phyloP scores from a whole-genome alignment of 1,140 invertebrate genomes.

The Drosophila varians region DNA sequence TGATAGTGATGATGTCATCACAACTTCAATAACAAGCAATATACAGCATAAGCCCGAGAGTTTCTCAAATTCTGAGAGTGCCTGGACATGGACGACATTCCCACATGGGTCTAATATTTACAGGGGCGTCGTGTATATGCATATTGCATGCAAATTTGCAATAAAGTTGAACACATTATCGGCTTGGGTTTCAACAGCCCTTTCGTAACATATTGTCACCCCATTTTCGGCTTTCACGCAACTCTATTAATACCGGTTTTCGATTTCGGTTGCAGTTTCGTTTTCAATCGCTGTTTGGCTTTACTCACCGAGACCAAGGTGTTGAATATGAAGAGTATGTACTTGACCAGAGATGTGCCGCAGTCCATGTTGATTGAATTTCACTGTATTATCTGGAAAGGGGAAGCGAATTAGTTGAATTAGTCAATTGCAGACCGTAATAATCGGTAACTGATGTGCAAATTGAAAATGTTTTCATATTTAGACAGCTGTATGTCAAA shows the following conservation, averaged over 20 bases:
- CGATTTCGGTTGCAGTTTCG: slow-evolving; percentile 18
- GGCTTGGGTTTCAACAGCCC: slow-evolving; percentile 27
- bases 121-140: slow-evolving; percentile 2
- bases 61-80: slow-evolving; percentile 13
- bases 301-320: slow-evolving; percentile 92
- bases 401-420: slow-evolving; percentile 7
- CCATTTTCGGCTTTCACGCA: slow-evolving; percentile 41
- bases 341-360: slow-evolving; percentile 91
- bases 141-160: slow-evolving; percentile 8
- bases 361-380: slow-evolving; percentile 85
- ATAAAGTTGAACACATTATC: slow-evolving; percentile 2
- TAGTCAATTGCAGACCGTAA: neutral
- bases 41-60: neutral
- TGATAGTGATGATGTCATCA: neutral
- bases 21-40: slow-evolving; percentile 8
- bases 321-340: slow-evolving; percentile 93
- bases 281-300: slow-evolving; percentile 9
- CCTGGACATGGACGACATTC: slow-evolving; percentile 2
- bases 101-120: slow-evolving; percentile 3
- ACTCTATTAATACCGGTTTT: slow-evolving; percentile 36
- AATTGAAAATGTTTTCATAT: neutral
- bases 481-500: neutral
- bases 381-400: slow-evolving; percentile 33
- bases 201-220: slow-evolving; percentile 38
- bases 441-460: neutral